Evolutionary conservation across 2,113 vertebrate species (phyloP), one percentile per base, ranked within the genome.

Genomic region (Phoenicopterus ruber): DNA sequence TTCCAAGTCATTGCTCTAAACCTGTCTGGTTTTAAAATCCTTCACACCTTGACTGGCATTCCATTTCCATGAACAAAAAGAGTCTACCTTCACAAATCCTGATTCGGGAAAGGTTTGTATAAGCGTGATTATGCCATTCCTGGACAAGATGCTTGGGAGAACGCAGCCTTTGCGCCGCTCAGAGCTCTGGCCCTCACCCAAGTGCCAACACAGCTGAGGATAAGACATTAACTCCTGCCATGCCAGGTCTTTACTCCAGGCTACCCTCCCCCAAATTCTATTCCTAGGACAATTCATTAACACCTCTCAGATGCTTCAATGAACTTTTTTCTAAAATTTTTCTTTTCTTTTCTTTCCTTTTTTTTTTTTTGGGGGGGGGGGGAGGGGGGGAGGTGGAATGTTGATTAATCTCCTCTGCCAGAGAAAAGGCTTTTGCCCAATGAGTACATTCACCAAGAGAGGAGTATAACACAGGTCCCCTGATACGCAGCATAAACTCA

Each of bases 161-260:
- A 46, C 22, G 31, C 4, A 59, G 17, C 1, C 55, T 79, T 29
- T 55, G 32, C 2, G 3, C 10, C 2, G 2, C 13, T 38, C 59
- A 50, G 28, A 65, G 9, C 46, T 74, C 36, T 0, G 0, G 32
- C 13, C 8, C 50, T 46, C 32, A 34, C 32, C 8, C 32, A 44
- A 44, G 38, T 5, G 10, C 71, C 24, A 49, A 28, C 26, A 28
- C 18, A 36, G n/a, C 10, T 29, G 32, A 58, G 65, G 18, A 17
- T 11, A 26, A 62, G 11, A 54, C 47, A 21, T 25, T 19, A 42
- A 18, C 28, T 8, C 38, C 24, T 24, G 12, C 46, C 5, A 17
- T 19, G 36, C 17, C 18, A 32, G n/a, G 9, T 36, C 46, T 52
- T 47, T 29, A 34, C 13, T 61, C n/a, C 6, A 47, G 29, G 8